Evolutionary conservation across 2,888 invertebrate genomes (phyloP), one percentile per base, ranked within the genome.

Genomic region (Drosophila subsilvestris): DNA sequence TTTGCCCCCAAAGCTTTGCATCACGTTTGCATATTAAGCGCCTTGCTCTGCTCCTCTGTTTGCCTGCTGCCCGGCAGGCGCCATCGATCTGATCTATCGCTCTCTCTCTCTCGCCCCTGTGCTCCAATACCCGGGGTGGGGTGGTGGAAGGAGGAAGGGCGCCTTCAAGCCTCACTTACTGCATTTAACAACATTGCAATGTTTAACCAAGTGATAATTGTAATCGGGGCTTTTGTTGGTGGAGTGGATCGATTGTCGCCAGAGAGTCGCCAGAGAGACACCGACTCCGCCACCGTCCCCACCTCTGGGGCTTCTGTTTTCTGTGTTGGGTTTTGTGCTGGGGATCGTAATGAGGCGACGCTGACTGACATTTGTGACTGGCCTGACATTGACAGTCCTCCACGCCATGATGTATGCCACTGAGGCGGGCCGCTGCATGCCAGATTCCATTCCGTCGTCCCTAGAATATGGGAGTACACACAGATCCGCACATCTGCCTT

Each of bases 181-280:
- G 37, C 66, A 75, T 75, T 85, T 75, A 75, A 79, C 79, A 87
- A 76, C 85, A 87, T 76, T 80, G 77, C 70, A 75, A 83, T 88
- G 85, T 86, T 88, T 88, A 76, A 81, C 70, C 85, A 86, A 84
- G 88, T 86, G 85, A 80, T 83, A 85, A 88, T 85, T 86, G 86
- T 73, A 76, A 67, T 61, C 59, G 51, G 42, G n/a, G 37, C 42
- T 62, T 58, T 48, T 67, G 22, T 57, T 58, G 25, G 37, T 66
- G 12, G 12, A 22, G 12, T 14, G 44, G 61, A 60, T 44, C 44
- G 65, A 37, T 56, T 71, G 84, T 74, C 82, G 82, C 82, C 85
- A 75, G 49, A 47, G 63, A 56, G 79, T 68, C 76, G 82, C 66
- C 76, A 22, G 37, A 37, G 37, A 37, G 37, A 6, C 32, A 14